Evolutionary conservation across 2,888 invertebrate species (phyloP), one percentile per base, ranked within the genome.

Genomic region (Drosophila ochracea): DNA sequence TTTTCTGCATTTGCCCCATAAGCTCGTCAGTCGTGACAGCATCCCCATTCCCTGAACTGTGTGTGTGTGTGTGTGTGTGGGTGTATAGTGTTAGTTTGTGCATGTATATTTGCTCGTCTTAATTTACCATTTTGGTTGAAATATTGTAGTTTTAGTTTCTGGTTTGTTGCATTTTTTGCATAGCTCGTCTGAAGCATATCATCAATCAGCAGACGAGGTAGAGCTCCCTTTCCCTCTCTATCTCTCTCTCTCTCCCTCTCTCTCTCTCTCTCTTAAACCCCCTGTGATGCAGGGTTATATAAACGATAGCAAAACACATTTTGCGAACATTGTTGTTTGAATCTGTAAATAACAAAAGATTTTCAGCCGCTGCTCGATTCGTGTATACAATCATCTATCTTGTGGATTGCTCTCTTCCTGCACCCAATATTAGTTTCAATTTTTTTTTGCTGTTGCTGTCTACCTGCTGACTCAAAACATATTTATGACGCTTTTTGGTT

Each of bases 181-280:
- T 73, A 73, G 57, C 60, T 72, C 64, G 63, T 60, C 63, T 59
- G 62, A 64, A 72, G 61, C 68, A 75, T 73, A 78, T 89, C 82
- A 86, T 89, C 86, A 86, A 86, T 86, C 85, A 89, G 59, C 63
- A 69, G 72, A 73, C 63, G 60, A 54, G 33, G 41, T 31, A 35
- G 21, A 53, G 13, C 53, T 54, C 43, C 19, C 33, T 10, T 13
- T 13, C 33, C 13, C 11, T 13, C 33, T 35, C 4, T 4, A 1
- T 4, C 33, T 4, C 33, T 11, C 4, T 35, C 35, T 13, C 35
- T 13, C 13, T 35, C 35, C 4, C 13, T 35, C 35, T 35, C 35
- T 1, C 4, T 2, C 0, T 35, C 13, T 35, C 16, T 16, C 35
- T 35, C 13, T 13, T 35, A 13, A 4, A 0, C 35, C 13, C 21